Evolutionary conservation across 2,113 vertebrate species (phyloP).

Genomic region (Guaruba guarouba): DNA sequence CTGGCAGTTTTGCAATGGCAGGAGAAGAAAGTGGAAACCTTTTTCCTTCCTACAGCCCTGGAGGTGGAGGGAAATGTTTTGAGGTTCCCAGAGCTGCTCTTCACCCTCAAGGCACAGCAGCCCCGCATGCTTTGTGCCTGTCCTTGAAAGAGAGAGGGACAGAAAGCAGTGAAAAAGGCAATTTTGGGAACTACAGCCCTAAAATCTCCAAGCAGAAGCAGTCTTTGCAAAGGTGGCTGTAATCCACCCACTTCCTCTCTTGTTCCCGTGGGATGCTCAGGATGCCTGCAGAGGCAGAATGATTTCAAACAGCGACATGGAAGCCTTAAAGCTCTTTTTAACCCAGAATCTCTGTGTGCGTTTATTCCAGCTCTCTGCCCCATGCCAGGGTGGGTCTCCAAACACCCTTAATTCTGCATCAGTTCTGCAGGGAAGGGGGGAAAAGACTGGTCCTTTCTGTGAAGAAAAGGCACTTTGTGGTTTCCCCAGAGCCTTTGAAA

Average conservation of each 20-base stretch:
- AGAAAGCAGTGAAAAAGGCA: not conserved
- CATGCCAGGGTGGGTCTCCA: not conserved
- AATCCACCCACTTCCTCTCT: not conserved
- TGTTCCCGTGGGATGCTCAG: not conserved
- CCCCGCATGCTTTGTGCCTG: rapidly evolving
- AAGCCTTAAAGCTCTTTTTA: not conserved
- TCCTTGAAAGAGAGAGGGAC: not conserved
- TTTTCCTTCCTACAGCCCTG: not conserved
- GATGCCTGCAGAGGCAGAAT: not conserved
- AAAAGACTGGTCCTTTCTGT: not conserved
- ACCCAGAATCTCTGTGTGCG: rapidly evolving
- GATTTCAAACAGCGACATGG: rapidly evolving
- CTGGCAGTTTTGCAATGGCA: not conserved
- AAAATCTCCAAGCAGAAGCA: not conserved
- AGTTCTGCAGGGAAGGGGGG: not conserved
- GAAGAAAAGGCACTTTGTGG: constrained; percentile 37
- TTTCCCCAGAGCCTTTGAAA: constrained; percentile 36
- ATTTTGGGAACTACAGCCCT: not conserved
- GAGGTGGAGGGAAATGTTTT: not conserved
- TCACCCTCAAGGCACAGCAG: not conserved
- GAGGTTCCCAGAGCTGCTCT: not conserved
- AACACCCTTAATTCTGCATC: not conserved
- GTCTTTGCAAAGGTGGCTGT: not conserved
- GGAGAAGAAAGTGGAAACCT: not conserved
- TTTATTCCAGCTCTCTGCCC: not conserved